phyloP scores from a whole-genome alignment of 2,797 vertebrate genomes.

The Menidia menidia region DNA sequence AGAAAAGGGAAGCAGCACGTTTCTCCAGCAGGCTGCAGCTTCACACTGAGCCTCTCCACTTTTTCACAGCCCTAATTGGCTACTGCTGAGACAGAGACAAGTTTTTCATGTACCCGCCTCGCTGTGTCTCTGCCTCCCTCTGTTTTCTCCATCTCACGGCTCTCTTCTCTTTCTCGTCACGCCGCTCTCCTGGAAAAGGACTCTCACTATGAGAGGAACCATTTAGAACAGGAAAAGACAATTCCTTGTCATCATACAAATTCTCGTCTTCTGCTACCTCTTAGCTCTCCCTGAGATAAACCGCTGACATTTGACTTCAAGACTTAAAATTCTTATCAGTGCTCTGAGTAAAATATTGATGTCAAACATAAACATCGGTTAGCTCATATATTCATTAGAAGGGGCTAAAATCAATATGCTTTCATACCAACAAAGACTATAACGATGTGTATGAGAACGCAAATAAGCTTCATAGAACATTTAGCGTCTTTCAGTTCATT shows the following conservation, averaged over 20 bases:
- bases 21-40: slow-evolving; percentile 48
- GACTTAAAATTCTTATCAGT: slow-evolving; percentile 25
- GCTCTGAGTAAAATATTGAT: slow-evolving; percentile 13
- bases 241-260: slow-evolving; percentile 5
- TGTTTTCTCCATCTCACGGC: slow-evolving; percentile 27
- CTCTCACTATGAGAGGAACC: slow-evolving; percentile 30
- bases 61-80: slow-evolving; percentile 77
- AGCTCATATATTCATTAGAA: slow-evolving; percentile 20
- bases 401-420: slow-evolving; percentile 5
- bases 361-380: slow-evolving; percentile 10
- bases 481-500: slow-evolving; percentile 6
- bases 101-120: slow-evolving; percentile 66
- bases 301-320: slow-evolving; percentile 2
- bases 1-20: slow-evolving; percentile 24
- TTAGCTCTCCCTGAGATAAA: not conserved
- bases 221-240: slow-evolving; percentile 30
- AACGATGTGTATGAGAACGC: not conserved
- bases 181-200: slow-evolving; percentile 26
- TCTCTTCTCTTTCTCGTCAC: slow-evolving; percentile 32
- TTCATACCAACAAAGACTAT: not conserved
- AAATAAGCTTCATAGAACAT: not conserved
- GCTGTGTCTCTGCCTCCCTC: slow-evolving; percentile 40
- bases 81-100: slow-evolving; percentile 60
- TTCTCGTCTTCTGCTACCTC: slow-evolving; percentile 6
- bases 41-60: slow-evolving; percentile 52